phyloP scores from a whole-genome alignment of 2,888 invertebrate genomes.

The Cerastoderma edule region DNA sequence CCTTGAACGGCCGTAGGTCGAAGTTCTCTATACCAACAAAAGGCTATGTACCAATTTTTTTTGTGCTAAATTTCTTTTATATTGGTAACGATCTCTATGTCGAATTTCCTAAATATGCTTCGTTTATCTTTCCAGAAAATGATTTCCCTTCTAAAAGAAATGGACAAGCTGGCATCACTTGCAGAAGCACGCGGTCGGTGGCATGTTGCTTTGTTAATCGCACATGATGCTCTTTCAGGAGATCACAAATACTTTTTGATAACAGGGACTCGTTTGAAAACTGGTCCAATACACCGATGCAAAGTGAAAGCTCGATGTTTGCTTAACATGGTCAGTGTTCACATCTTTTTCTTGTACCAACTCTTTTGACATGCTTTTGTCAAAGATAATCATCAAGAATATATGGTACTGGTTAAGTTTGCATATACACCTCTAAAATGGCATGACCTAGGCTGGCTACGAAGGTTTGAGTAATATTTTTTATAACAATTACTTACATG shows the following conservation, averaged over 20 bases:
- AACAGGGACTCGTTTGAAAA: not conserved
- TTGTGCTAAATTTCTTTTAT: not conserved
- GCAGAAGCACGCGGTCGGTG: constrained; percentile 33
- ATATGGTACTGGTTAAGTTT: too few relatives aligned
- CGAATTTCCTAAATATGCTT: not conserved
- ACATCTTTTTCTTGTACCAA: not conserved
- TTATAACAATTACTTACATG: too few relatives aligned
- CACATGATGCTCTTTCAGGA: not conserved
- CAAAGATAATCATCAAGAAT: too few relatives aligned
- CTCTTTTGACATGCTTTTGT: too few relatives aligned
- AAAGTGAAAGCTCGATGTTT: constrained; percentile 21
- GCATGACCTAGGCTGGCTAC: too few relatives aligned
- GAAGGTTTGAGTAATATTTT: too few relatives aligned
- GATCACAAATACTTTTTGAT: not conserved
- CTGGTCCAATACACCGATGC: not conserved
- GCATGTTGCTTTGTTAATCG: constrained; percentile 24
- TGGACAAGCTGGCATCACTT: constrained; percentile 33
- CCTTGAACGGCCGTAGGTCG: too few relatives aligned
- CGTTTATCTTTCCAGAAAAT: constrained; percentile 25
- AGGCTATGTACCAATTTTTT: too few relatives aligned
- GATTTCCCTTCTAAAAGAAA: constrained; percentile 10
- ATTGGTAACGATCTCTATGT: not conserved
- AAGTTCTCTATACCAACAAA: too few relatives aligned
- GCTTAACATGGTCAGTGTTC: constrained; percentile 21
- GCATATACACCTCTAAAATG: too few relatives aligned